phyloP scores from a whole-genome alignment of 92 coral and sea anemone species.

The Porites cylindrica region DNA sequence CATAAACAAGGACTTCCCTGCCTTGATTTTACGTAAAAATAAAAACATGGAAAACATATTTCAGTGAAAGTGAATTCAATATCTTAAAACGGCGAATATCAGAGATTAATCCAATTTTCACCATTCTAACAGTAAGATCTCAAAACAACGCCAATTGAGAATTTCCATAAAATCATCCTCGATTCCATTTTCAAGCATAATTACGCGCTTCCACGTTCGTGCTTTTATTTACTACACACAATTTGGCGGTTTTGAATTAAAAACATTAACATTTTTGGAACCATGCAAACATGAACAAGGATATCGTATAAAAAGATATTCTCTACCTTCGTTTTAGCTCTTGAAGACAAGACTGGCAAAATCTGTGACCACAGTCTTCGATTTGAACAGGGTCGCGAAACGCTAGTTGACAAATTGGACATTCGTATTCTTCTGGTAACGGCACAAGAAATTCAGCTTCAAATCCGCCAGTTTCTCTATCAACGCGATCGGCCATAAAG shows the following conservation, averaged over 20 bases:
- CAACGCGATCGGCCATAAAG: conserved; percentile 94
- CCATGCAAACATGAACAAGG: conserved; percentile 6
- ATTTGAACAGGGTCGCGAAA: conserved; percentile 98
- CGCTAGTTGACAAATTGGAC: conserved; percentile 98
- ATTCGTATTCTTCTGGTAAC: conserved; percentile 94
- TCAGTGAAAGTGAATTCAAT: neutral
- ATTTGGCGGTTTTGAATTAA: conserved; percentile 13
- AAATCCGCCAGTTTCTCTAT: conserved; percentile 94
- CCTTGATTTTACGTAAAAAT: conserved; percentile 12
- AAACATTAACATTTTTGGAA: neutral
- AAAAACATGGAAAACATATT: neutral
- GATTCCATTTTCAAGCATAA: neutral
- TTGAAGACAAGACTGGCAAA: conserved; percentile 97
- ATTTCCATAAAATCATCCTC: neutral
- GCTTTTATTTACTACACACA: conserved; percentile 3
- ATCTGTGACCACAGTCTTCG: conserved; percentile 97
- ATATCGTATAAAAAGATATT: neutral
- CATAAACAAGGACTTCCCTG: conserved; percentile 92
- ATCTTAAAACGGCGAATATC: neutral
- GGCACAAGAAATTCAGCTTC: conserved; percentile 93
- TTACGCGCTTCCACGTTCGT: conserved; percentile 9
- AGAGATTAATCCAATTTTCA: conserved; percentile 22
- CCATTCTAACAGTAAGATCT: neutral
- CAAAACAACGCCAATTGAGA: neutral
- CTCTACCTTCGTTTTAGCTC: conserved; percentile 89